Conservation (phyloP, 1,140 invertebrate species). For the Zaprionus nigranus region DNA sequence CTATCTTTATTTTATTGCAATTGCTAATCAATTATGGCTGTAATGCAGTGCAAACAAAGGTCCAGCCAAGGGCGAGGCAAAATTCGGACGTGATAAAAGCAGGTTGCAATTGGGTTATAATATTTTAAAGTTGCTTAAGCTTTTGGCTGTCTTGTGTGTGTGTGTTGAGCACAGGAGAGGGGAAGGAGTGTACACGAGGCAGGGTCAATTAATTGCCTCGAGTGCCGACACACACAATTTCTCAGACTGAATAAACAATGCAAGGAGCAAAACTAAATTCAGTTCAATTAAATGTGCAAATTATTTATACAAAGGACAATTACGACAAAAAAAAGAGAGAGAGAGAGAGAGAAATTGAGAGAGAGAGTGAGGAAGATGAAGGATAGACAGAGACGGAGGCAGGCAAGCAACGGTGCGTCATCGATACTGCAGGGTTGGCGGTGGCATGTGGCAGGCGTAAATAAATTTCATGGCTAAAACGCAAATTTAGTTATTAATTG, state of each 20-base stretch:
- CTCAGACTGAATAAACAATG: neutral
- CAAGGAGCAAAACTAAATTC: constrained; percentile 1
- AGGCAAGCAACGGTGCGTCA: neutral
- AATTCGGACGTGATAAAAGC: neutral
- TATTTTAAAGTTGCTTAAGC: constrained; percentile 3
- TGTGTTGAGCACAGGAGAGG: neutral
- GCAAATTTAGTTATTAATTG: constrained; percentile 7
- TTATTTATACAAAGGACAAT: constrained; percentile 5
- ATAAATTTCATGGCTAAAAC: constrained; percentile 1
- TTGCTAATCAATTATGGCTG: neutral
- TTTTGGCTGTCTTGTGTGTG: neutral
- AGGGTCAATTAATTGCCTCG: neutral
- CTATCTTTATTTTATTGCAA: neutral
- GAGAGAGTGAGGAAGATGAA: neutral
- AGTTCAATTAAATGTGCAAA: constrained; percentile 8
- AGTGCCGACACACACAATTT: neutral
- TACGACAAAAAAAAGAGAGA: neutral
- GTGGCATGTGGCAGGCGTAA: neutral
- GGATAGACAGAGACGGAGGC: neutral
- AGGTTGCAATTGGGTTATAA: neutral
- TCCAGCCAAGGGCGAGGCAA: neutral
- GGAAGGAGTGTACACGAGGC: neutral
- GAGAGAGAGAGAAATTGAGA: neutral
- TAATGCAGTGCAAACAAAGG: neutral
- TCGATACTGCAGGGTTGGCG: neutral